These are phyloP conservation scores for Pluvialis apricaria DNA, from an alignment of 2,113 vertebrate species.

Conservation along the genomic window DNA sequence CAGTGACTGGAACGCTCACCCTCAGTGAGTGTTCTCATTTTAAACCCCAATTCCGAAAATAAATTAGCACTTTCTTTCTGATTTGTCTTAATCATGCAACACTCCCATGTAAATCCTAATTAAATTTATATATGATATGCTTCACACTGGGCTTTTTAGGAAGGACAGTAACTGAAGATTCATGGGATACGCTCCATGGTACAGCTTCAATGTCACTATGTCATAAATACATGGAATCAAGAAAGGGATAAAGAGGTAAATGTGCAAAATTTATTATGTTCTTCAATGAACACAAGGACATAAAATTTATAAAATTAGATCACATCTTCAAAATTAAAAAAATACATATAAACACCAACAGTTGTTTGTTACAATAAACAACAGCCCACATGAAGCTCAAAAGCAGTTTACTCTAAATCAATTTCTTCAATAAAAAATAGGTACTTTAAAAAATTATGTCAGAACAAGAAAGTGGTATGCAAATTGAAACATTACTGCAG, in stretches of 20 bases:
- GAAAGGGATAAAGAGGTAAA: not conserved
- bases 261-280: conserved; percentile 40
- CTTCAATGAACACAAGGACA: not conserved
- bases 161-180: not conserved
- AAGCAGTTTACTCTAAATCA: not conserved
- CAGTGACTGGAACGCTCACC: not conserved
- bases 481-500: not conserved
- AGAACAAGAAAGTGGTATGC: not conserved
- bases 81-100: not conserved
- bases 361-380: not conserved
- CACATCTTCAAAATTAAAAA: not conserved
- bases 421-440: not conserved
- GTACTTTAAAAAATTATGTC: not conserved
- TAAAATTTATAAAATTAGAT: not conserved
- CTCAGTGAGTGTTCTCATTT: not conserved
- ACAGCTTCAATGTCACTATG: not conserved
- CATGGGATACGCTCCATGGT: not conserved
- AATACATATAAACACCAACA: not conserved
- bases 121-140: not conserved
- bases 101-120: not conserved
- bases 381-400: not conserved
- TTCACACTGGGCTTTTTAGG: not conserved
- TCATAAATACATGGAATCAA: not conserved
- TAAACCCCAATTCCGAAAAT: not conserved
- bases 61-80: not conserved